Percentiles rank a stretch among this genome's conserved stretches.
Conservation (phyloP, 2,888 invertebrate genomes). For the Limnephilus auricula region DNA sequence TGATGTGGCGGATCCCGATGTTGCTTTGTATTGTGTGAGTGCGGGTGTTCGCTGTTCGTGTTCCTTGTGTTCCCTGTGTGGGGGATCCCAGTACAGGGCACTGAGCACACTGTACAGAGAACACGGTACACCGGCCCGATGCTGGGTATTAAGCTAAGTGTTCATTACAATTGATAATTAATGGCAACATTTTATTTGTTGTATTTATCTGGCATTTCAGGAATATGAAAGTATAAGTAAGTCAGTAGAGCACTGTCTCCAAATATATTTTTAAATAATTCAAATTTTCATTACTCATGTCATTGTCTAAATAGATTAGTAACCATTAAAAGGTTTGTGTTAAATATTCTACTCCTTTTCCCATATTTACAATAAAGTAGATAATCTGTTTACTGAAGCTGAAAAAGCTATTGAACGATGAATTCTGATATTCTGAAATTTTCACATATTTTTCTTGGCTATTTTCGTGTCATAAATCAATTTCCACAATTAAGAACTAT, state of each 20-base stretch:
- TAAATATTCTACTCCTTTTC: too few relatives aligned
- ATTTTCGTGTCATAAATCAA: too few relatives aligned
- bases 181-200: not conserved
- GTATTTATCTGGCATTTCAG: not conserved
- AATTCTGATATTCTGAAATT: too few relatives aligned
- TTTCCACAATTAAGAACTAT: too few relatives aligned
- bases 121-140: not conserved
- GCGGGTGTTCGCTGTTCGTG: not conserved
- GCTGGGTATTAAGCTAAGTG: not conserved
- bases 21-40: slow-evolving; percentile 24
- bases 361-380: too few relatives aligned
- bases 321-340: too few relatives aligned
- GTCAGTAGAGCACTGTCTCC: not conserved
- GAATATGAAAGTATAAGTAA: not conserved
- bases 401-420: too few relatives aligned
- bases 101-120: not conserved
- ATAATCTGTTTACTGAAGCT: too few relatives aligned
- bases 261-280: not conserved
- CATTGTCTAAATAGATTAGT: too few relatives aligned
- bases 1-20: slow-evolving; percentile 41
- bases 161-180: not conserved
- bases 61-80: not conserved
- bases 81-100: not conserved
- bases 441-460: too few relatives aligned
- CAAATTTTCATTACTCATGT: too few relatives aligned